Base-by-base conservation (phyloP, 2,888 invertebrate species). In the Ophonus ardosiacus region DNA sequence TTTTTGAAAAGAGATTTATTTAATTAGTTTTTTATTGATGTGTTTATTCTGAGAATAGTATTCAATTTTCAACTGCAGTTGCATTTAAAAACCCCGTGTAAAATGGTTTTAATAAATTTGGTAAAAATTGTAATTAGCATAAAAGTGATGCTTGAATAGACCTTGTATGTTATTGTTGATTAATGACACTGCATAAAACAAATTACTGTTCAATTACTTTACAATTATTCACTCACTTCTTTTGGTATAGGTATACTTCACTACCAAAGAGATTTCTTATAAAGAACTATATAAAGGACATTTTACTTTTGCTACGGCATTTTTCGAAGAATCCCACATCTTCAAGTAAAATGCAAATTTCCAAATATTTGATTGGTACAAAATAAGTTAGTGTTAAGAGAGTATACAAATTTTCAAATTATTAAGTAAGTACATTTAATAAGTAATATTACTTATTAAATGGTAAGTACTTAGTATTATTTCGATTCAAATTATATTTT, bases 11-110 rank as follows among this genome's bases (percentile, higher is more conserved):
- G 15, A 40, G 43, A 21, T 74, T 43, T 43, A 74, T 74, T 74
- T 74, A 40, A 74, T 74, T 74, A 74, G n/a, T 38, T 74, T 74
- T 74, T 74, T 74, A 74, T 74, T 43, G 43, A 74, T 38, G 38
- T 31, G 38, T 68, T 31, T 1, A 38, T 68, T 68, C 68, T 68
- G 6, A 38, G 68, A 68, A 68, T 68, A 7, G 24, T 68, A 38
- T 68, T 68, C 68, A 68, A 68, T 68, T 38, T 68, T 38, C 31
- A 51, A 51, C 31, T 51, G 10, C 43, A 51, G 31, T 31, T 31
- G 31, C 43, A 51, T 51, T 51, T 51, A 51, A 51, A 51, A 51
- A 51, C 43, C 13, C 43, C 43, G 13, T 51, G 43, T 13, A 51
- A 51, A 51, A 51, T 51, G 43, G 43, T 51, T 13, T 51, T 51